Percentiles rank a stretch among this genome's conserved stretches.
Conservation (phyloP, 1,140 invertebrate genomes). For the Stegodyphus mimosarum region DNA sequence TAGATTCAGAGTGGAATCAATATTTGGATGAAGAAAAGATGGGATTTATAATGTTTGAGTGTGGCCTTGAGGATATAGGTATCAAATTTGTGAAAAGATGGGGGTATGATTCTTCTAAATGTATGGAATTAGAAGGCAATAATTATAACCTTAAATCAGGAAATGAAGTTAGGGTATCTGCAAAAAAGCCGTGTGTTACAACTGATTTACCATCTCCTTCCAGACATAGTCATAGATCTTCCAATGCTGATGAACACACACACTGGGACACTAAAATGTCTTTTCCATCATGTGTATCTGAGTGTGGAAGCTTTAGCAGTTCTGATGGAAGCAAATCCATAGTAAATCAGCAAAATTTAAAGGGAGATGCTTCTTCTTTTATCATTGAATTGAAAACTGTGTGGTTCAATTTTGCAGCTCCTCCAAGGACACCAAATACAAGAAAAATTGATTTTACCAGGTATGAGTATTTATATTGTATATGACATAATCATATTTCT, state of each 20-base stretch:
- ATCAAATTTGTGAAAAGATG: constrained; percentile 80
- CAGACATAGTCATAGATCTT: constrained; percentile 27
- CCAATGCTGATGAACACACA: constrained; percentile 20
- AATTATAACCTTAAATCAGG: neutral
- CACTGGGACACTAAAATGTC: constrained; percentile 46
- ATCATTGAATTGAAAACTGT: constrained; percentile 86
- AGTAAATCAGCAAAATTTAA: constrained; percentile 58
- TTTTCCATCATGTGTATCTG: constrained; percentile 60
- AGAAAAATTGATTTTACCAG: constrained; percentile 94
- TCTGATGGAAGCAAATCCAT: constrained; percentile 21
- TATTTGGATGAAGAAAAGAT: constrained; percentile 75
- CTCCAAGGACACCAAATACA: constrained; percentile 91
- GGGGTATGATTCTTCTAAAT: constrained; percentile 67
- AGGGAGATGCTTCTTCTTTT: constrained; percentile 70
- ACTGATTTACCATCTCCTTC: constrained; percentile 44
- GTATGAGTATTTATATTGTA: constrained; percentile 68
- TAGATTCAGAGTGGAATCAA: constrained; percentile 60
- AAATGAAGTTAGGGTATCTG: neutral
- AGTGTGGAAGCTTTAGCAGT: constrained; percentile 57
- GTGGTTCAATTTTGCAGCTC: constrained; percentile 98
- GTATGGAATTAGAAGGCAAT: constrained; percentile 68
- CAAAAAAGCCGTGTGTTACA: constrained; percentile 6
- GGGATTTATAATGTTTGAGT: constrained; percentile 97
- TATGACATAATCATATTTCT: neutral
- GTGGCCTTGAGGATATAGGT: constrained; percentile 89